These are phyloP conservation scores for Lepidocyrtoides sp. DNA, from an alignment of 2,888 invertebrate species.

Conservation along the genomic window DNA sequence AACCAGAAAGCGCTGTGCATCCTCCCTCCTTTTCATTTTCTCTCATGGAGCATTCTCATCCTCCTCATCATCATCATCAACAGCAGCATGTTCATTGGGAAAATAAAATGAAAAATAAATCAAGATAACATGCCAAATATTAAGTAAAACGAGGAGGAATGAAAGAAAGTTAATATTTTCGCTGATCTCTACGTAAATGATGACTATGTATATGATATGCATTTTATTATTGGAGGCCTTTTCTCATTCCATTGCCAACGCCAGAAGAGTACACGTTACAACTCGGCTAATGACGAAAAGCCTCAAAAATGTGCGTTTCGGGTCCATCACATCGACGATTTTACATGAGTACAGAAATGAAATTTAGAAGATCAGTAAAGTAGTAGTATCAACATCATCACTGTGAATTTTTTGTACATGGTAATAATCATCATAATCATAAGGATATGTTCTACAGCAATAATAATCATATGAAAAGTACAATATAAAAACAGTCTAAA, in stretches of 20 bases:
- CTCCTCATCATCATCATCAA: neutral
- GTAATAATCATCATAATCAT: conserved; percentile 19
- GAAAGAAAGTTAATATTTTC: neutral
- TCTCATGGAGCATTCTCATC: neutral
- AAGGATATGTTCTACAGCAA: neutral
- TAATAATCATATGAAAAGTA: conserved; percentile 23
- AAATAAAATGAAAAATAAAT: conserved; percentile 58
- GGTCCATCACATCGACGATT: too few relatives aligned
- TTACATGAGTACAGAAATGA: neutral
- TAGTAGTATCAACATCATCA: neutral
- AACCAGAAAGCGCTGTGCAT: neutral
- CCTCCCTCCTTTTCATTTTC: conserved; percentile 1
- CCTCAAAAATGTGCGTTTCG: neutral
- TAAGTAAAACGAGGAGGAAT: neutral
- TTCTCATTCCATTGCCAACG: conserved; percentile 51
- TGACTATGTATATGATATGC: neutral
- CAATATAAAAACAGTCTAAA: conserved; percentile 6
- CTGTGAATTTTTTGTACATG: neutral
- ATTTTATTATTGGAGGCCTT: neutral
- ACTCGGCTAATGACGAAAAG: neutral
- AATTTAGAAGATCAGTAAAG: neutral
- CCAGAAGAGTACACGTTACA: neutral
- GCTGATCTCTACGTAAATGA: neutral
- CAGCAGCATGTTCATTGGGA: too few relatives aligned
- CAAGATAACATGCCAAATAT: conserved; percentile 57